These are phyloP conservation scores for Microcebus lehilahytsara DNA, from an alignment of 2,113 vertebrate species.

Conservation along the genomic window DNA sequence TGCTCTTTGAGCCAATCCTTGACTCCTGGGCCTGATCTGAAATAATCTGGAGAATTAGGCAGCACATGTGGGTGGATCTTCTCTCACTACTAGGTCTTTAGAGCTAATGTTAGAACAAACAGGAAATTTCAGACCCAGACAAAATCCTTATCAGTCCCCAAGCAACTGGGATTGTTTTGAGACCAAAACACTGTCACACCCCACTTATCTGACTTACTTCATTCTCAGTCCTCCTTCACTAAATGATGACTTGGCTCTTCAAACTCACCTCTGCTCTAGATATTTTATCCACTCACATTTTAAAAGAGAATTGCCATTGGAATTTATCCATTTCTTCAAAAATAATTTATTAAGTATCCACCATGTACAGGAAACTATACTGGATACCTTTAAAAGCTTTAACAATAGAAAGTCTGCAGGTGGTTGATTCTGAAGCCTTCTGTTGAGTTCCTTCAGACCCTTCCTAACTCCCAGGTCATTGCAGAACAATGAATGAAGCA, in stretches of 20 bases:
- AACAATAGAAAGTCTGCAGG: neutral
- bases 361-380: neutral
- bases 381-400: neutral
- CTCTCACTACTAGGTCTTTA: neutral
- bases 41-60: neutral
- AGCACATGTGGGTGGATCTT: neutral
- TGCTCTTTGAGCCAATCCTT: neutral
- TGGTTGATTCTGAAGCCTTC: neutral
- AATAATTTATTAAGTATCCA: constrained; percentile 10
- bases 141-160: constrained; percentile 41
- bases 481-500: neutral
- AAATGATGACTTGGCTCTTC: neutral
- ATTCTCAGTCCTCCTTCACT: constrained; percentile 13
- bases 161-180: constrained; percentile 47
- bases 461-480: neutral
- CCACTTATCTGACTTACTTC: constrained; percentile 8
- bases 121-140: constrained; percentile 31
- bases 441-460: neutral
- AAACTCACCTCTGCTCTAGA: neutral
- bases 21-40: neutral
- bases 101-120: neutral
- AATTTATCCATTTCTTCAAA: constrained; percentile 1
- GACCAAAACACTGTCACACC: constrained; percentile 42
- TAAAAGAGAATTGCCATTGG: neutral
- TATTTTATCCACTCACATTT: constrained; percentile 9